Evolutionary conservation across 1,140 invertebrate genomes (phyloP).

Genomic region (Tribolium castaneum): DNA sequence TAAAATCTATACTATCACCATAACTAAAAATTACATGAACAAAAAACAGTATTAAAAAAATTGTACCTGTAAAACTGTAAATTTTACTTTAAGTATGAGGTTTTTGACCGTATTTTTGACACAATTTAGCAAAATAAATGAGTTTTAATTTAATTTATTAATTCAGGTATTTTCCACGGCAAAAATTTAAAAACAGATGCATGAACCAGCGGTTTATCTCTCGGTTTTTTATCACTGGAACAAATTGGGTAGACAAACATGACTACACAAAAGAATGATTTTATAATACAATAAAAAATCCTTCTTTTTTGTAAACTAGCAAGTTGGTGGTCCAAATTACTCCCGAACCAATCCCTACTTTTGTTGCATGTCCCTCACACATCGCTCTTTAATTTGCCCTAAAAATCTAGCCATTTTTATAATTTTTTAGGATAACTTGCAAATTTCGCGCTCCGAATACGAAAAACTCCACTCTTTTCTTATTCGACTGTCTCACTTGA

Average conservation of each 20-base stretch:
- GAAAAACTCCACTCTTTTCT: conserved; percentile 67
- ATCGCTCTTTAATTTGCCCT: not conserved
- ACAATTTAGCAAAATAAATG: too few species aligned
- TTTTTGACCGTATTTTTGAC: too few species aligned
- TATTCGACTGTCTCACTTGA: conserved; percentile 65
- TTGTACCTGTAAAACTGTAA: too few species aligned
- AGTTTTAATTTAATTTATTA: too few species aligned
- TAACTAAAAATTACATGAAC: too few species aligned
- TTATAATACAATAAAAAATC: not conserved
- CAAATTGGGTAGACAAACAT: conserved; percentile 4
- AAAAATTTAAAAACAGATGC: too few species aligned
- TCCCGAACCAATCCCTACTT: conserved; percentile 21
- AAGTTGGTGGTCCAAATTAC: conserved; percentile 45
- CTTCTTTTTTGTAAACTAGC: conserved; percentile 12
- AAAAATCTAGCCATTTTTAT: not conserved
- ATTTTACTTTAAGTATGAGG: too few species aligned
- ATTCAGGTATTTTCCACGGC: too few species aligned
- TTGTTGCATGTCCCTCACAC: conserved; percentile 31
- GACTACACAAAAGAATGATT: not conserved
- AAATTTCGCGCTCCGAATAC: conserved; percentile 68
- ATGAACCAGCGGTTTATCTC: too few species aligned
- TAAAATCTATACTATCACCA: too few species aligned
- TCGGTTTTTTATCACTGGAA: too few species aligned
- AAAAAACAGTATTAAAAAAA: too few species aligned
- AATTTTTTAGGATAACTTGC: conserved; percentile 69